Conservation (phyloP, 2,113 vertebrate species). For the Thomomys bottae region DNA sequence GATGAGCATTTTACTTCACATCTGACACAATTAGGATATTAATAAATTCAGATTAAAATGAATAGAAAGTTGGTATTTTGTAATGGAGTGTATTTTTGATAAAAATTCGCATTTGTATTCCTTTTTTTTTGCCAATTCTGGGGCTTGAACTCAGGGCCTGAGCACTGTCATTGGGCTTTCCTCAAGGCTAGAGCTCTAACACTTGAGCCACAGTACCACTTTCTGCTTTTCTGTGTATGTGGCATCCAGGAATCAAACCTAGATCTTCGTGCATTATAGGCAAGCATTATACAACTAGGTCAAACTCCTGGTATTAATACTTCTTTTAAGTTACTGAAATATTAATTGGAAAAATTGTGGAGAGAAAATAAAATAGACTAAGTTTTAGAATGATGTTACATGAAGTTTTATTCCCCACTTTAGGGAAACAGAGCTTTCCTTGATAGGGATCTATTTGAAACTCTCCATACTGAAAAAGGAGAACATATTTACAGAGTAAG, state of each 20-base stretch:
- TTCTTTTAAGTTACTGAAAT: constrained; percentile 23
- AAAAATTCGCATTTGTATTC: too few species aligned
- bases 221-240: too few species aligned
- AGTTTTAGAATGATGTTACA: not conserved
- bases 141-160: too few species aligned
- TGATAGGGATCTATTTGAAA: not conserved
- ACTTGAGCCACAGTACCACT: too few species aligned
- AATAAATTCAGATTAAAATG: not conserved
- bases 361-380: not conserved
- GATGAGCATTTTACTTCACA: too few species aligned
- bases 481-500: constrained; percentile 8
- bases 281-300: too few species aligned
- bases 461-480: not conserved
- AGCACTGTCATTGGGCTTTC: too few species aligned
- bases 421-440: not conserved
- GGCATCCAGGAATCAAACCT: too few species aligned
- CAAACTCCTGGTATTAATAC: too few species aligned
- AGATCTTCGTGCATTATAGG: too few species aligned
- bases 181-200: too few species aligned
- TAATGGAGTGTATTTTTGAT: not conserved
- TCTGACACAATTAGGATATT: not conserved
- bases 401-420: not conserved
- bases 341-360: not conserved
- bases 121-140: too few species aligned
- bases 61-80: not conserved